These are phyloP conservation scores for Elgaria multicarinata DNA, from an alignment of 2,113 vertebrate genomes.

Conservation along the genomic window DNA sequence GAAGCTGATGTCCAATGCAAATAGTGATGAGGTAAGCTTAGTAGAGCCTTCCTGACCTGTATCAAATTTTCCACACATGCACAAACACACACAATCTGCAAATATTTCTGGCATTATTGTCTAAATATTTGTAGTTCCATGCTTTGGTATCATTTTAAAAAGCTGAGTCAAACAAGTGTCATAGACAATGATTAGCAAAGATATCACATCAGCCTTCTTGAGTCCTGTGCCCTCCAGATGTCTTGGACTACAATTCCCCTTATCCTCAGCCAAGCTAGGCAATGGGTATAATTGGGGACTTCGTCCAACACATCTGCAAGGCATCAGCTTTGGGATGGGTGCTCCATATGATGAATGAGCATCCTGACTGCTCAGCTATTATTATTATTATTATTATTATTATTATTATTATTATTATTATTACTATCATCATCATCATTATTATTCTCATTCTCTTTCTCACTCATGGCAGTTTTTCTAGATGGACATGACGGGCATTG, in stretches of 20 bases:
- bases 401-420: too few species aligned
- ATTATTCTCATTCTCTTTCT: too few species aligned
- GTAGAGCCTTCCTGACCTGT: neutral
- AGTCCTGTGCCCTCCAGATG: neutral
- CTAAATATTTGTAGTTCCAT: neutral
- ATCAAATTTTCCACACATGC: neutral
- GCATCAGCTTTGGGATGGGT: too few species aligned
- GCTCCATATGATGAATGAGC: fast-evolving
- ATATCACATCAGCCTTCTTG: neutral
- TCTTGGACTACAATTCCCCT: too few species aligned
- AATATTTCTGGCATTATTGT: neutral
- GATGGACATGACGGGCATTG: too few species aligned
- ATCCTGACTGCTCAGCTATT: neutral
- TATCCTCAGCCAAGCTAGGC: too few species aligned
- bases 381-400: too few species aligned
- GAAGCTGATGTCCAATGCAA: neutral
- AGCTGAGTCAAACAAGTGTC: neutral
- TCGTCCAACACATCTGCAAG: too few species aligned
- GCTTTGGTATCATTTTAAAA: neutral
- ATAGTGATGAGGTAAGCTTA: neutral
- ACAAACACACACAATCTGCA: neutral
- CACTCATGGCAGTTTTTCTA: too few species aligned
- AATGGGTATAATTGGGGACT: too few species aligned
- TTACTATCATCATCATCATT: too few species aligned
- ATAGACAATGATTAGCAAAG: too few species aligned